A percentile compares a stretch with the other conserved stretches of the same genome.
These are phyloP conservation scores for Agrotis puta DNA, from an alignment of 2,888 invertebrate genomes.

Conservation along the genomic window DNA sequence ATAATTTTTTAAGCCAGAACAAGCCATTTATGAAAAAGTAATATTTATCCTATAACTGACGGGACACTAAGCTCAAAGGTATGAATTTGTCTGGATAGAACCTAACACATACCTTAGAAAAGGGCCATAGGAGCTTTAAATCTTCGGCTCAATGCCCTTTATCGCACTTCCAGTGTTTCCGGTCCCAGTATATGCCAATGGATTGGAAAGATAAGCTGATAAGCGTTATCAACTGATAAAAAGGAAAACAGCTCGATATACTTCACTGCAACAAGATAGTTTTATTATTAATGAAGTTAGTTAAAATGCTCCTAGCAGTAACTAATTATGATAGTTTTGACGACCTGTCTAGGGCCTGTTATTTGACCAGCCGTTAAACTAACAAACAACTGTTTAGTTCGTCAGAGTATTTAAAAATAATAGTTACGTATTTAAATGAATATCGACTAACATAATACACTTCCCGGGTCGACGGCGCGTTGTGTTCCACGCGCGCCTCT, in stretches of 20 bases:
- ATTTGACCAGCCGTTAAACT: too few species aligned
- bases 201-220: conserved; percentile 22
- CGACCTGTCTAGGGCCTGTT: too few species aligned
- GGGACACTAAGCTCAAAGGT: too few species aligned
- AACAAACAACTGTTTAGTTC: too few species aligned
- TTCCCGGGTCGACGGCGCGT: too few species aligned
- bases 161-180: conserved; percentile 13
- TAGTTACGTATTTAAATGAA: too few species aligned
- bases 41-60: neutral
- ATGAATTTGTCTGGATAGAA: neutral
- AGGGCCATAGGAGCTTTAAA: neutral
- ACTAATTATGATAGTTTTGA: neutral
- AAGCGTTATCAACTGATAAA: conserved; percentile 13
- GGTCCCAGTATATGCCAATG: neutral
- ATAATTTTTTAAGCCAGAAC: neutral
- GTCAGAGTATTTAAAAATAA: too few species aligned
- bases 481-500: too few species aligned
- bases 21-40: conserved; percentile 22
- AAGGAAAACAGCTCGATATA: neutral
- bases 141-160: conserved; percentile 3
- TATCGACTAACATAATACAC: too few species aligned
- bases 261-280: neutral
- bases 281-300: neutral
- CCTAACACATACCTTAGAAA: neutral
- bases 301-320: too few species aligned